Percentiles rank a stretch among this genome's conserved stretches.
phyloP scores from a whole-genome alignment of 2,888 invertebrate species.

The Euclidia mi region DNA sequence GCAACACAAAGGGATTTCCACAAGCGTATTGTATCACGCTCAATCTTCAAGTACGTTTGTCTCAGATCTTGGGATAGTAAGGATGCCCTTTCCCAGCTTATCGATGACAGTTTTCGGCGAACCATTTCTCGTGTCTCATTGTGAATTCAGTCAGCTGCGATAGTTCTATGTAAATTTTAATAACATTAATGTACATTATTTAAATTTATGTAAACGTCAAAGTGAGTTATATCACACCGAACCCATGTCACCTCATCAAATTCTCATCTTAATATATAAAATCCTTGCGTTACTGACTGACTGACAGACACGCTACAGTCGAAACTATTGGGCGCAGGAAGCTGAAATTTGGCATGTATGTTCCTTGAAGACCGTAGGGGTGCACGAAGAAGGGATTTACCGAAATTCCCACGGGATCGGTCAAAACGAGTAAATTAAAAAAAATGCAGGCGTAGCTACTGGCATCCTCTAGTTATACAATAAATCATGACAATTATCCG shows the following conservation, averaged over 20 bases:
- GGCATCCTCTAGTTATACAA: too few species aligned
- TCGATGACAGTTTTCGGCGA: conserved; percentile 49
- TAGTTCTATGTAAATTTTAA: conserved; percentile 52
- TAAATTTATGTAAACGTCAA: conserved; percentile 48
- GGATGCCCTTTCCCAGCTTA: conserved; percentile 52
- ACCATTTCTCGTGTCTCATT: conserved; percentile 47
- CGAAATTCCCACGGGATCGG: too few species aligned
- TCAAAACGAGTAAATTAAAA: too few species aligned
- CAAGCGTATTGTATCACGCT: conserved; percentile 5
- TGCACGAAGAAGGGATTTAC: too few species aligned
- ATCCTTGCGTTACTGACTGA: too few species aligned
- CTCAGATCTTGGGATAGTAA: conserved; percentile 18
- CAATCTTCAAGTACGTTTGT: conserved; percentile 18
- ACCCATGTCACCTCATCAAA: too few species aligned
- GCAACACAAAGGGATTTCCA: not conserved
- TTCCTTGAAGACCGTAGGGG: too few species aligned
- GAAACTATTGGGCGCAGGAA: too few species aligned
- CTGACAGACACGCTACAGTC: too few species aligned
- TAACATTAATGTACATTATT: conserved; percentile 44
- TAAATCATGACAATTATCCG: conserved; percentile 44
- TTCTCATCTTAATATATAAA: too few species aligned
- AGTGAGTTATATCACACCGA: conserved; percentile 38
- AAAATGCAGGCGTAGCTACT: too few species aligned
- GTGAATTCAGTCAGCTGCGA: conserved; percentile 50
- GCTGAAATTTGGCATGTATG: too few species aligned